Base-by-base conservation (phyloP, 2,113 vertebrate genomes). In the Ellobius talpinus region DNA sequence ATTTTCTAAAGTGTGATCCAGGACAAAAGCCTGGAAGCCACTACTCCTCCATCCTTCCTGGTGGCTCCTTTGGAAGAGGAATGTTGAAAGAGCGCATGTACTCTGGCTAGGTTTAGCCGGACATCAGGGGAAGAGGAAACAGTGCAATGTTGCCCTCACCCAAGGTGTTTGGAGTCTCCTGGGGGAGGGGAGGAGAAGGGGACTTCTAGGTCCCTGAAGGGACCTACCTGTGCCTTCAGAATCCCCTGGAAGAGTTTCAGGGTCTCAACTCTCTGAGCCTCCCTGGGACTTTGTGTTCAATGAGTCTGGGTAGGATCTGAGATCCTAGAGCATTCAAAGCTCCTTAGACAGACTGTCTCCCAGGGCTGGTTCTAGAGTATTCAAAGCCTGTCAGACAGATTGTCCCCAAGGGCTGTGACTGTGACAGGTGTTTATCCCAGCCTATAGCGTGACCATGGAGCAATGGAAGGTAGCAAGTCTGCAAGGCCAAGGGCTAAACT, bases 1-100 rank as follows among this genome's bases (percentile, higher is more conserved):
- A 55, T 31, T 77, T 77, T 82, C 29, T 23, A 45, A 63, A 55
- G 52, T 72, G 16, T 73, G 19, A 87, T 55, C 94, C 66, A 87
- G 81, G 79, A 90, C 79, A 55, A 95, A 94, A 95, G 63, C 88
- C 91, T 90, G 79, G 88, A 93, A 95, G 70, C 47, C 61, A 87
- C 74, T 24, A 63, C 29, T 45, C 1, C 68, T 45, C 86, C 65
- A 77, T 0, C 23, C 78, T 93, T 42, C 66, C 47, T 13, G 14
- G 42, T 24, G 78, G 52, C 47, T 87, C 58, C 0, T 19, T 31
- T 33, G 73, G 58, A 19, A 11, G 19, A n/a, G 1, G 8, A 13
- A 47, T 17, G 42, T 86, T 45, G 52, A 39, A 65, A 81, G n/a
- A 36, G 33, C 68, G 33, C 68, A 52, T 13, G 1, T 17, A 1